Base-by-base conservation (phyloP, 2,797 vertebrate genomes). In the Eulemur rubriventer region DNA sequence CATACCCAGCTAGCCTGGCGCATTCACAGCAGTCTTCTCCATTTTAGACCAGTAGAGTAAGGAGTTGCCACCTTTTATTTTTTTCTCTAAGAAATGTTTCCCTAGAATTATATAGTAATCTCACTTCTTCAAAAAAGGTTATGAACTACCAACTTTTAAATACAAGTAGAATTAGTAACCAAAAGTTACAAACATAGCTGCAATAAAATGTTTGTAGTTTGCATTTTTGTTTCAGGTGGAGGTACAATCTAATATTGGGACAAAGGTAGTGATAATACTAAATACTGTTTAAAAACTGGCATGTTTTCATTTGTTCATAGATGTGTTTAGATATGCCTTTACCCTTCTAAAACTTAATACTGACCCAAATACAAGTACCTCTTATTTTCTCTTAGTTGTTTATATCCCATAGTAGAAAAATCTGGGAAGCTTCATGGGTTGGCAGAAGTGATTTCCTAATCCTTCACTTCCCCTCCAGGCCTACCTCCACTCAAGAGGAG, bases 171-270 rank as follows among this genome's bases (percentile, higher is more conserved):
- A 89, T 75, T 78, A 26, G 20, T 89, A 89, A 70, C 26, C 79
- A 59, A 67, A 69, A 93, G 17, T 75, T 73, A 65, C 1, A 73
- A 91, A 63, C 18, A 84, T 3, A 83, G 22, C 14, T 86, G 22
- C 52, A 33, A 48, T 83, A 59, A 81, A 80, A 87, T 75, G 70
- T 69, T 81, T 24, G 12, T 41, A 70, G 22, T 88, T 79, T 94
- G 55, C 33, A 59, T 57, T 95, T 95, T 70, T 83, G 41, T 86
- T 92, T 96, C 41, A 91, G 50, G 57, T 63, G 8, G 82, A 92
- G 24, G 4, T 84, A 81, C 41, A 33, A 22, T 69, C 41, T 96
- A 63, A 89, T 87, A 78, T 24, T 67, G 38, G 20, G 46, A 59
- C 5, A 79, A 4, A 89, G 88, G 20, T 81, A 86, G 41, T 48